Conservation (phyloP, 2,888 invertebrate species). For the Pristionchus mayeri region DNA sequence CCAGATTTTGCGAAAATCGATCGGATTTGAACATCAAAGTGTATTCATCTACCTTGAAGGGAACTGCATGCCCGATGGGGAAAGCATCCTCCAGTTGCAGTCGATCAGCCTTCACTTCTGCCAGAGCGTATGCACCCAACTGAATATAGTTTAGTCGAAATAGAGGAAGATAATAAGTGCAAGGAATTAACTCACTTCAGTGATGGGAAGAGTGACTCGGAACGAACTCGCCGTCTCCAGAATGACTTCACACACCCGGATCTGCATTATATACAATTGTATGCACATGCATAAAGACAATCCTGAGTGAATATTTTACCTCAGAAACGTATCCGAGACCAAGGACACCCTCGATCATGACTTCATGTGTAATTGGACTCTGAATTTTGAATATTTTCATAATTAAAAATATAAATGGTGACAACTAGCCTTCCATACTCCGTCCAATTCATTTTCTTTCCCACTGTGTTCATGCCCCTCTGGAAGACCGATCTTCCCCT, state of each 20-base stretch:
- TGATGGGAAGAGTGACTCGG: conserved; percentile 55
- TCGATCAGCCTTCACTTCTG: conserved; percentile 26
- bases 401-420: conserved; percentile 33
- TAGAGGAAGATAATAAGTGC: background rate
- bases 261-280: conserved; percentile 49
- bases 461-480: conserved; percentile 49
- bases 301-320: conserved; percentile 45
- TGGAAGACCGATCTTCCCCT: conserved; percentile 41
- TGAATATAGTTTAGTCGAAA: background rate
- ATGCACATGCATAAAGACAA: conserved; percentile 41
- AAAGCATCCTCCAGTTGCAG: conserved; percentile 69
- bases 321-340: conserved; percentile 59
- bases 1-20: too few species aligned
- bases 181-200: conserved; percentile 51
- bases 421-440: conserved; percentile 37
- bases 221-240: conserved; percentile 60
- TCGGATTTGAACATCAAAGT: too few species aligned
- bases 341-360: conserved; percentile 59
- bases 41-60: conserved; percentile 60
- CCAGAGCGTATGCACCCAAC: conserved; percentile 16
- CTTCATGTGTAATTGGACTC: conserved; percentile 54
- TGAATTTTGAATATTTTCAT: background rate
- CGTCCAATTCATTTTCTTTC: conserved; percentile 51
- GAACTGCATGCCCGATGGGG: conserved; percentile 68
- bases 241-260: conserved; percentile 54